Percentiles rank a stretch among this genome's conserved stretches.
These are phyloP conservation scores for Actenoides hombroni DNA, from an alignment of 2,113 vertebrate genomes.

Conservation along the genomic window DNA sequence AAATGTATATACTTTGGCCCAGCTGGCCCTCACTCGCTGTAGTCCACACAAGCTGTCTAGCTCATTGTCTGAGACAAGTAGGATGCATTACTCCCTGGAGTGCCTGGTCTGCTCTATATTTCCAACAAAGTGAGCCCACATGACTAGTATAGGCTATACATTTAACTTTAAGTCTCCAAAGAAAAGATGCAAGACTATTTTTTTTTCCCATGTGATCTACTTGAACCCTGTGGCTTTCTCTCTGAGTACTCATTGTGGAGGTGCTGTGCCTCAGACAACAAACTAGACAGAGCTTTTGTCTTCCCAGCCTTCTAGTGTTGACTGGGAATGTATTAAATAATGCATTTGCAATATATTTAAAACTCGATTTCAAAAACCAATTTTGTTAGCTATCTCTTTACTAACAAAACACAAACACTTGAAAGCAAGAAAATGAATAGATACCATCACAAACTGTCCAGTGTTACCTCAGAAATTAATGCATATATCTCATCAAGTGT, in stretches of 20 bases:
- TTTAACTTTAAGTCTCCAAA: background rate
- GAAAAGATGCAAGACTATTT: background rate
- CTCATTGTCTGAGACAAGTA: background rate
- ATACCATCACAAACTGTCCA: background rate
- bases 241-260: background rate
- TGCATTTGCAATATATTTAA: background rate
- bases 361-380: background rate
- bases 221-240: background rate
- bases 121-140: background rate
- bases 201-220: background rate
- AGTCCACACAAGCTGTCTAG: background rate
- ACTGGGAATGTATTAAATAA: background rate
- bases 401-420: constrained; percentile 23
- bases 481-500: constrained; percentile 4
- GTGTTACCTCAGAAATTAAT: background rate
- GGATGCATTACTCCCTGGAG: background rate
- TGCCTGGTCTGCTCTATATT: background rate
- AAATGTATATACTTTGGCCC: background rate
- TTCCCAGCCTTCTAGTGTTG: background rate
- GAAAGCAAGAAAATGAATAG: constrained; percentile 38
- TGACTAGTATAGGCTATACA: background rate
- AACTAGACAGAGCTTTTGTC: background rate
- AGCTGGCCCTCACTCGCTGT: background rate
- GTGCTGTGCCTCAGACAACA: background rate
- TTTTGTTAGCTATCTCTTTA: constrained; percentile 13